Evolutionary conservation across 2,113 vertebrate genomes (phyloP).

Genomic region (Bucco capensis): DNA sequence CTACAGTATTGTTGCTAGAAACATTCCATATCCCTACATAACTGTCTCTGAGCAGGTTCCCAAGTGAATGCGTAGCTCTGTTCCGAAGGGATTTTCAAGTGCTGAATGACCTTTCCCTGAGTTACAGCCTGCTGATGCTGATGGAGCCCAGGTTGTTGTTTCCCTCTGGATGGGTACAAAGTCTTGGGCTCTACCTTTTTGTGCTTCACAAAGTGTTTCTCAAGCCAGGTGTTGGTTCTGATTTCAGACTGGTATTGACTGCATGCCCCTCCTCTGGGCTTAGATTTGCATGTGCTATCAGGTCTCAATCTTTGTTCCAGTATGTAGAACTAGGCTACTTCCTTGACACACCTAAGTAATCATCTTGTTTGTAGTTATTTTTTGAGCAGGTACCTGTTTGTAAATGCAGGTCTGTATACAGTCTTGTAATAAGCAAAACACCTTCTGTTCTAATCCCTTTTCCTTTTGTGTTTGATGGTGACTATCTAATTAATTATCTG

Average conservation of each 20-base stretch:
- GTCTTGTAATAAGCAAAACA: not conserved
- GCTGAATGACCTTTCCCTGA: fast-evolving
- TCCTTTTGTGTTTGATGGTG: not conserved
- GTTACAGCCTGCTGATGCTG: not conserved
- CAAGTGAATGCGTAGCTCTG: fast-evolving
- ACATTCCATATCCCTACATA: not conserved
- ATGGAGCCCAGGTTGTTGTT: fast-evolving
- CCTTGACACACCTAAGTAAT: conserved; percentile 31
- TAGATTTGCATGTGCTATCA: not conserved
- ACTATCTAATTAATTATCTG: not conserved
- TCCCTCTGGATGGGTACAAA: not conserved
- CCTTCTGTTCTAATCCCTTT: not conserved
- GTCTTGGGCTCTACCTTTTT: not conserved
- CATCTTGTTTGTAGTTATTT: not conserved
- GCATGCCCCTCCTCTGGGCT: not conserved
- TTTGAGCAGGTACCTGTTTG: not conserved
- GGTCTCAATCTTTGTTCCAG: not conserved
- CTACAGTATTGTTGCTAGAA: not conserved
- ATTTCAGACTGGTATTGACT: not conserved
- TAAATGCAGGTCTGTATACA: not conserved
- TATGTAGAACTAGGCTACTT: not conserved
- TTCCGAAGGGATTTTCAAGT: not conserved
- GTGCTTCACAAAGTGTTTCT: not conserved
- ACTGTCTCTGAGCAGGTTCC: not conserved
- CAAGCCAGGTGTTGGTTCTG: not conserved